phyloP scores from a whole-genome alignment of 2,797 vertebrate species.

The Karalla daura region DNA sequence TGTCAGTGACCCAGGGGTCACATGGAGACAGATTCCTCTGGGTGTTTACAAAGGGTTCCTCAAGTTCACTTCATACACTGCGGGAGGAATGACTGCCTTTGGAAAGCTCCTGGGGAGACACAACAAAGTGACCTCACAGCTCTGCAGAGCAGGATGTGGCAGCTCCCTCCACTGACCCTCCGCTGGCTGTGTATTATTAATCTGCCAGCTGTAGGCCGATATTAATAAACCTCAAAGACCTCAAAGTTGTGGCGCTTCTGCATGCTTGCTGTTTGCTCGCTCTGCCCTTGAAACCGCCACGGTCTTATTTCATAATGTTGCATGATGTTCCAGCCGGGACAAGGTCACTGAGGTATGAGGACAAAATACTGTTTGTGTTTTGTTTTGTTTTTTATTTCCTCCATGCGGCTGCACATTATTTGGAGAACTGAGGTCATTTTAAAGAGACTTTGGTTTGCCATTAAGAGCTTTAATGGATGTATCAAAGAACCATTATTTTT shows the following conservation, averaged over 20 bases:
- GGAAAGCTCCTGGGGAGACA: conserved; percentile 59
- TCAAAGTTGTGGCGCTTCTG: not conserved
- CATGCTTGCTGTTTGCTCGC: conserved; percentile 36
- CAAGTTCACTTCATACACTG: conserved; percentile 70
- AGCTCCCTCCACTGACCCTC: conserved; percentile 46
- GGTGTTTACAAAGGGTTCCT: conserved; percentile 62
- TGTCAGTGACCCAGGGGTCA: conserved; percentile 47
- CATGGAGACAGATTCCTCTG: conserved; percentile 39
- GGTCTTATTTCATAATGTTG: conserved; percentile 51
- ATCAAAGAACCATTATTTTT: not conserved
- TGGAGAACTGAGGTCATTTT: conserved; percentile 11
- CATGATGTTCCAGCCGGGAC: conserved; percentile 32
- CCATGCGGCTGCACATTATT: conserved; percentile 24
- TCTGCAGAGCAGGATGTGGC: conserved; percentile 46
- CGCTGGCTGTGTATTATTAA: conserved; percentile 50
- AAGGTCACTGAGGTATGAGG: conserved; percentile 32
- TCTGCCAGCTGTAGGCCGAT: conserved; percentile 58
- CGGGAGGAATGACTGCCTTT: conserved; percentile 54
- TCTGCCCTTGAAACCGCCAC: conserved; percentile 56
- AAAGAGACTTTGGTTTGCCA: conserved; percentile 14
- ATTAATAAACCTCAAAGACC: conserved; percentile 57
- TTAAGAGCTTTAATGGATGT: not conserved
- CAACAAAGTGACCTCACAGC: conserved; percentile 64
- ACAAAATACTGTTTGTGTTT: conserved; percentile 29
- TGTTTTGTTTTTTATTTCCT: conserved; percentile 46